phyloP scores from a whole-genome alignment of 2,888 invertebrate genomes.

The Metalampra italica region DNA sequence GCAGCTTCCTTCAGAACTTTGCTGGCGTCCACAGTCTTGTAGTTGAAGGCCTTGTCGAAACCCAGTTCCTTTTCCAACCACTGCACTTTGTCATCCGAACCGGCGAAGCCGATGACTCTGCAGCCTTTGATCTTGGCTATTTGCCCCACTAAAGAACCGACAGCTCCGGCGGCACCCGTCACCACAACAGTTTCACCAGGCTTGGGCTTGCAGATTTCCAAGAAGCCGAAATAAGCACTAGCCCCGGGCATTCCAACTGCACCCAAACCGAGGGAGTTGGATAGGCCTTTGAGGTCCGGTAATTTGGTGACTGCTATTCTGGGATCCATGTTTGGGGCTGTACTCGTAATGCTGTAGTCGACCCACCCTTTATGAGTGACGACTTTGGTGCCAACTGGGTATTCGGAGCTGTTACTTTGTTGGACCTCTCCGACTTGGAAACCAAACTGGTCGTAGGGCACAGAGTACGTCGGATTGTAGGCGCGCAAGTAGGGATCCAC shows the following conservation, averaged over 20 bases:
- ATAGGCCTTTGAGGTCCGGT: slow-evolving; percentile 70
- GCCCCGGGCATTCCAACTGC: slow-evolving; percentile 83
- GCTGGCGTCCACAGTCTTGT: slow-evolving; percentile 79
- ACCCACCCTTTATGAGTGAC: slow-evolving; percentile 83
- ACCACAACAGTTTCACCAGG: slow-evolving; percentile 84
- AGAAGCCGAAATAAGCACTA: slow-evolving; percentile 84
- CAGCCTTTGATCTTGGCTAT: slow-evolving; percentile 84
- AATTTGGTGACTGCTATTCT: slow-evolving; percentile 41
- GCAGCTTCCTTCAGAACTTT: slow-evolving; percentile 80
- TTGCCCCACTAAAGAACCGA: slow-evolving; percentile 86
- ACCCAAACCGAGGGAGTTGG: slow-evolving; percentile 79
- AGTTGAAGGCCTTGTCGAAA: slow-evolving; percentile 85
- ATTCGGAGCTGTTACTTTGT: slow-evolving; percentile 78
- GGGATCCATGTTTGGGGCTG: slow-evolving; percentile 11
- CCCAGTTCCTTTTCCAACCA: slow-evolving; percentile 82
- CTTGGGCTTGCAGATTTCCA: slow-evolving; percentile 83
- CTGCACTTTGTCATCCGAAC: slow-evolving; percentile 83
- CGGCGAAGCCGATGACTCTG: slow-evolving; percentile 83
- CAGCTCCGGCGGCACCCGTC: slow-evolving; percentile 85
- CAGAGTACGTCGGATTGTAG: slow-evolving; percentile 19
- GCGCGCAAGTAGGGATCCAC: slow-evolving; percentile 46
- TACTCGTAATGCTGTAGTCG: slow-evolving; percentile 56
- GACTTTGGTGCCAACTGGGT: slow-evolving; percentile 79
- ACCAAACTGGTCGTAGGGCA: slow-evolving; percentile 31
- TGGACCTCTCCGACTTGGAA: slow-evolving; percentile 59